These are phyloP conservation scores for Chromobotia macracanthus DNA, from an alignment of 2,797 vertebrate species.

Conservation along the genomic window DNA sequence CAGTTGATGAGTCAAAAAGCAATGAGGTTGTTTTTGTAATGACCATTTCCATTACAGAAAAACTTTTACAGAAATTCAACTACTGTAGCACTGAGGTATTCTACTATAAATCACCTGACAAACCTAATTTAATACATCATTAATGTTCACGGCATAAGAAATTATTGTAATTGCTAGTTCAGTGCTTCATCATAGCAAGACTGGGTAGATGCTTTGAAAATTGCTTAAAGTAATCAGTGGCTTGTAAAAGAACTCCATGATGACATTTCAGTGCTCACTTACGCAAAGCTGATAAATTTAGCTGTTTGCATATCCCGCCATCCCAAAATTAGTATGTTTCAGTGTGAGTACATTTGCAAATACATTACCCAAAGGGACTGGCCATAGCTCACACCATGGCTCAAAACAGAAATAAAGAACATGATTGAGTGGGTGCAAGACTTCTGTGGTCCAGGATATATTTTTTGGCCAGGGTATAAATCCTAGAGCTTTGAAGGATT, in stretches of 20 bases:
- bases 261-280: conserved; percentile 20
- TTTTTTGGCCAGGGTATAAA: conserved; percentile 44
- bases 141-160: not conserved
- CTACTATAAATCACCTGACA: not conserved
- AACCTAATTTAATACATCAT: conserved; percentile 6
- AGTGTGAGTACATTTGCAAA: conserved; percentile 8
- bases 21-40: not conserved
- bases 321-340: conserved; percentile 17
- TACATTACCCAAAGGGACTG: not conserved
- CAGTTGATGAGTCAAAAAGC: too few species aligned
- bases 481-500: conserved; percentile 39
- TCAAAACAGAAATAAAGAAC: conserved; percentile 20
- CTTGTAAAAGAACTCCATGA: not conserved
- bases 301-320: conserved; percentile 31
- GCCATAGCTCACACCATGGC: not conserved
- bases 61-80: too few species aligned
- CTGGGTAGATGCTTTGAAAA: not conserved
- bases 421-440: conserved; percentile 37
- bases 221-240: not conserved
- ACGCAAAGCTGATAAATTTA: conserved; percentile 32
- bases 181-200: conserved; percentile 6
- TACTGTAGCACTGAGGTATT: not conserved
- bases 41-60: not conserved
- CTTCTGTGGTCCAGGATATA: conserved; percentile 22
- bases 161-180: conserved; percentile 5